phyloP scores from a whole-genome alignment of 2,888 invertebrate species.

The Pyrrhia umbra region DNA sequence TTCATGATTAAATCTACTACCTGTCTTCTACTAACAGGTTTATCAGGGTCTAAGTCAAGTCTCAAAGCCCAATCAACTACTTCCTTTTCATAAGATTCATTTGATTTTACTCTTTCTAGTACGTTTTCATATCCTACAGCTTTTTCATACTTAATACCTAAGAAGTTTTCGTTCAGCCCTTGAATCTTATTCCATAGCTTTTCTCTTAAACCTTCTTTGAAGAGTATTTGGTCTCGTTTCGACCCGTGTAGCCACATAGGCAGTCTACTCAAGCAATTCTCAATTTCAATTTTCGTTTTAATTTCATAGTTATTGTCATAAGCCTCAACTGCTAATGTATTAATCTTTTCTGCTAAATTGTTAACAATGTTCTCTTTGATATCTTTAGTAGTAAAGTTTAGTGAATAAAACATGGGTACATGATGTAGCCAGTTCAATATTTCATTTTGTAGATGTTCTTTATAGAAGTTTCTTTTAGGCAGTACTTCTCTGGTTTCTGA shows the following conservation, averaged over 20 bases:
- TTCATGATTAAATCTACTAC: slow-evolving; percentile 37
- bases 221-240: slow-evolving; percentile 55
- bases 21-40: slow-evolving; percentile 7
- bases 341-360: slow-evolving; percentile 68
- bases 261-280: slow-evolving; percentile 66
- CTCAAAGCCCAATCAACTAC: slow-evolving; percentile 45
- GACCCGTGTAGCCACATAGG: slow-evolving; percentile 69
- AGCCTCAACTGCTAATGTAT: slow-evolving; percentile 50
- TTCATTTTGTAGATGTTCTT: slow-evolving; percentile 61
- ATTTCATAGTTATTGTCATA: slow-evolving; percentile 55
- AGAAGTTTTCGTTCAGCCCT: slow-evolving; percentile 57
- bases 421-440: slow-evolving; percentile 69
- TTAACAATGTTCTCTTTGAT: slow-evolving; percentile 65
- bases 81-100: slow-evolving; percentile 33
- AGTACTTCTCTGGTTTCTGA: slow-evolving; percentile 28
- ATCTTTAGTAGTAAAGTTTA: slow-evolving; percentile 56
- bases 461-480: slow-evolving; percentile 59
- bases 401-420: slow-evolving; percentile 65
- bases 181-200: slow-evolving; percentile 66
- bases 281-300: slow-evolving; percentile 65
- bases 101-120: not conserved
- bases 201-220: slow-evolving; percentile 64
- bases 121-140: not conserved
- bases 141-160: slow-evolving; percentile 24
- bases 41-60: slow-evolving; percentile 24